Evolutionary conservation across 2,888 invertebrate genomes (phyloP).

Genomic region (Volucella inflata): DNA sequence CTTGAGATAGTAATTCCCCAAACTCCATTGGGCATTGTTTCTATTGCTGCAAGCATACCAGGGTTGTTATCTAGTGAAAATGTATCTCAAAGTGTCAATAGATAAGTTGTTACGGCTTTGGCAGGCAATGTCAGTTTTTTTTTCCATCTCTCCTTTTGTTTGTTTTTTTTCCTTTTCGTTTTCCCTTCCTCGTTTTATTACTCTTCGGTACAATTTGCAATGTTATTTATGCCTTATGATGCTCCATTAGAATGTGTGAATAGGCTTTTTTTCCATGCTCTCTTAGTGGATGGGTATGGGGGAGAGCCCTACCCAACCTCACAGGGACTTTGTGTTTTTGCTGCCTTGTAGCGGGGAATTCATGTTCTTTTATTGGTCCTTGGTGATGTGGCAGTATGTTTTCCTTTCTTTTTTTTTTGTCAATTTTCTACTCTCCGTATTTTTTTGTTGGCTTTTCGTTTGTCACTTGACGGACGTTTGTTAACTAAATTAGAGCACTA

Average conservation of each 20-base stretch:
- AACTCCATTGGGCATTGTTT: conserved; percentile 5
- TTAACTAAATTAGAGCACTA: conserved; percentile 47
- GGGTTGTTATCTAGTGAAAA: conserved; percentile 57
- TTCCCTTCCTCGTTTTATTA: conserved; percentile 58
- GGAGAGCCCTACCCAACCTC: background rate
- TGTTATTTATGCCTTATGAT: conserved; percentile 74
- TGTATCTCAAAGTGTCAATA: conserved; percentile 74
- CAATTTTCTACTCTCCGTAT: background rate
- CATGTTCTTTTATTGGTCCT: conserved; percentile 70
- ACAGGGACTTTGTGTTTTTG: conserved; percentile 18
- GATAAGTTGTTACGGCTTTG: conserved; percentile 71
- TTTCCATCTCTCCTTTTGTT: conserved; percentile 47
- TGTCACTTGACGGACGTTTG: conserved; percentile 55
- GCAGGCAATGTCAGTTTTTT: conserved; percentile 43
- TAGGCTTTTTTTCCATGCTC: conserved; percentile 51
- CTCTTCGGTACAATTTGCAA: conserved; percentile 71
- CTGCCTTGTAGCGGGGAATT: conserved; percentile 65
- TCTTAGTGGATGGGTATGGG: background rate
- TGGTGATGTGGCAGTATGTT: conserved; percentile 56
- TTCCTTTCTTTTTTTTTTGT: conserved; percentile 17
- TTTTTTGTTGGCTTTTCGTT: conserved; percentile 31
- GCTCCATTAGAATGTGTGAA: conserved; percentile 73
- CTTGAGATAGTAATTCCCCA: conserved; percentile 28
- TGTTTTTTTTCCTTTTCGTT: conserved; percentile 25
- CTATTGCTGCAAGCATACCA: conserved; percentile 46